Evolutionary conservation across 2,888 invertebrate species (phyloP).

Genomic region (Drosophila parthenogenetica): DNA sequence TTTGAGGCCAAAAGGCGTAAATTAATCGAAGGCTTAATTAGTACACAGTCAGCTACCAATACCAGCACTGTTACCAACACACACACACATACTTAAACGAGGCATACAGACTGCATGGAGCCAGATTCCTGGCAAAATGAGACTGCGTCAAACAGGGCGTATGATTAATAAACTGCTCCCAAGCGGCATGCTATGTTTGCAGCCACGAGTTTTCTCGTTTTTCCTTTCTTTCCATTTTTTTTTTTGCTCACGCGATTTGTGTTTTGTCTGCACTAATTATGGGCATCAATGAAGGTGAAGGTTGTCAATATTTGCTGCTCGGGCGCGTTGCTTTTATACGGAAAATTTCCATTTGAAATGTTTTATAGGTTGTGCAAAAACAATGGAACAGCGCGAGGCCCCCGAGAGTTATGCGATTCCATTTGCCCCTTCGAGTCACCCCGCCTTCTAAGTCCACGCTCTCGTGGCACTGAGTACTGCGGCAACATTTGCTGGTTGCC

Average conservation of each 20-base stretch:
- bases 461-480: conserved; percentile 53
- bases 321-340: conserved; percentile 39
- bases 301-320: conserved; percentile 75
- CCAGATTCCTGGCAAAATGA: conserved; percentile 26
- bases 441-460: neutral
- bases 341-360: conserved; percentile 71
- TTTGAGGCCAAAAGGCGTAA: conserved; percentile 83
- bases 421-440: neutral
- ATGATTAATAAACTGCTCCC: conserved; percentile 80
- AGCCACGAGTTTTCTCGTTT: conserved; percentile 20
- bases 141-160: conserved; percentile 71
- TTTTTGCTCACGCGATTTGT: conserved; percentile 36
- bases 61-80: conserved; percentile 14
- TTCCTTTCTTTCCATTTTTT: conserved; percentile 7
- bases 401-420: conserved; percentile 24
- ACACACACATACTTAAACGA: conserved; percentile 21
- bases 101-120: conserved; percentile 13
- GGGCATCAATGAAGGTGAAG: conserved; percentile 77
- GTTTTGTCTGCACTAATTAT: conserved; percentile 69
- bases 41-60: conserved; percentile 57
- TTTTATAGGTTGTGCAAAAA: conserved; percentile 69
- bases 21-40: conserved; percentile 83
- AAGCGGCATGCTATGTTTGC: conserved; percentile 36
- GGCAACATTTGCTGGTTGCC: conserved; percentile 64
- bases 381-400: conserved; percentile 43